These are phyloP conservation scores for Gnathonemus echidnorhynchus DNA, from an alignment of 2,113 vertebrate species.

Conservation along the genomic window DNA sequence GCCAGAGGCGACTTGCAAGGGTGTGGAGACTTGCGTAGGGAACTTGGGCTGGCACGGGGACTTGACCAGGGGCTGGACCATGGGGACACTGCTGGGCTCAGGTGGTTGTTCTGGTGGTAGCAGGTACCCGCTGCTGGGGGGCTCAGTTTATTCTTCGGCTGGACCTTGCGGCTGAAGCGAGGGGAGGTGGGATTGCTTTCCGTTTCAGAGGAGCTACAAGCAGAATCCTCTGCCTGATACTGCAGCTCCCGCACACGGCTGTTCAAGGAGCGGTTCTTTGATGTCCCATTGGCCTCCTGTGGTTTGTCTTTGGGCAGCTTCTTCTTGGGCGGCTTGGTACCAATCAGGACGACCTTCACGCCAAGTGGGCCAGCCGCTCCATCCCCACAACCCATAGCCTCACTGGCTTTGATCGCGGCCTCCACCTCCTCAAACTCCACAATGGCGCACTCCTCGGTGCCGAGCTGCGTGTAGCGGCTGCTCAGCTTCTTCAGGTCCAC, in stretches of 20 bases:
- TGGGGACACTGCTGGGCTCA: conserved; percentile 84
- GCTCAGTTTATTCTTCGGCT: conserved; percentile 68
- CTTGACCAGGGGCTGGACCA: conserved; percentile 91
- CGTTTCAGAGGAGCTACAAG: conserved; percentile 88
- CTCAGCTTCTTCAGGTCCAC: conserved; percentile 82
- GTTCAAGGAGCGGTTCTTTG: conserved; percentile 77
- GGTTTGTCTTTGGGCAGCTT: conserved; percentile 77
- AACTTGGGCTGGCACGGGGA: conserved; percentile 66
- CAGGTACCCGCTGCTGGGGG: conserved; percentile 53
- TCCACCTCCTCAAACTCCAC: conserved; percentile 95
- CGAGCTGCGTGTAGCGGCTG: conserved; percentile 74
- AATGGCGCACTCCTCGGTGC: conserved; percentile 82
- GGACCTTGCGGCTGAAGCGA: conserved; percentile 62
- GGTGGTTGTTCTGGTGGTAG: conserved; percentile 69
- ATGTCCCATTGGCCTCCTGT: conserved; percentile 60
- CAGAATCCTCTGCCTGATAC: conserved; percentile 80
- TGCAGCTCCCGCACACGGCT: conserved; percentile 86
- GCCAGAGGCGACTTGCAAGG: conserved; percentile 74
- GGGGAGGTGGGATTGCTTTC: conserved; percentile 89
- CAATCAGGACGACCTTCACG: conserved; percentile 85
- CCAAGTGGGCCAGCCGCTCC: conserved; percentile 44
- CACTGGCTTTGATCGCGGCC: conserved; percentile 79
- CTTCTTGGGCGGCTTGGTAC: conserved; percentile 90
- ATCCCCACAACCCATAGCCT: conserved; percentile 62
- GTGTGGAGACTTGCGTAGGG: conserved; percentile 67